Evolutionary conservation across 1,140 invertebrate species (phyloP), one percentile per base, ranked within the genome.

Genomic region (Drosophila nikananu): DNA sequence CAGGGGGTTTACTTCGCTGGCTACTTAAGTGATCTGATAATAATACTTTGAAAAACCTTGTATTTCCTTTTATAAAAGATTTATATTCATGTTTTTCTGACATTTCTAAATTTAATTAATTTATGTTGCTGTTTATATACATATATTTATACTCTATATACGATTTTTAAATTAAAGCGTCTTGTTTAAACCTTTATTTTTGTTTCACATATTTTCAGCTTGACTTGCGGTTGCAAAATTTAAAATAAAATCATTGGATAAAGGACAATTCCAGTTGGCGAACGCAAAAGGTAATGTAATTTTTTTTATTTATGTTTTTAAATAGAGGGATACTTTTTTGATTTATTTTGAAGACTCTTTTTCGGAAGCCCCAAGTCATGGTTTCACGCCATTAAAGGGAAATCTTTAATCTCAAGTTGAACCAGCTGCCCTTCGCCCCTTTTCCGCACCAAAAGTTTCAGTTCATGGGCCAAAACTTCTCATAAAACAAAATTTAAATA

Each of bases 381-480:
- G 2, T 71, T 44, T 4, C 17, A 55, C 30, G 27, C 23, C 48
- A 52, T 66, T 66, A 67, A 67, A 66, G 42, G 63, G 39, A 67
- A 71, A 71, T 68, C 48, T 55, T 44, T 37, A 54, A 70, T 37
- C 63, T 71, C 17, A 54, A 54, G 66, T 67, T 70, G 59, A 49
- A 8, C 13, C 66, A 35, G 51, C 51, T 32, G 32, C 32, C 52
- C 52, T 21, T 9, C 25, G 37, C n/a, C 63, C 49, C 65, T 27
- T 46, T 55, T 30, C 65, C 62, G 10, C 63, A 19, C 46, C 25
- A 32, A 51, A 39, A 39, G 35, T 41, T 32, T 32, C 27, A 23
- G 67, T 60, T 73, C 70, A 73, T 57, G 70, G 70, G 67, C 67
- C 21, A 73, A 73, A 71, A 60, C 66, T 59, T 58, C 70, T 46